Percentiles rank a stretch among this genome's conserved stretches.
These are phyloP conservation scores for Triops longicaudatus DNA, from an alignment of 1,140 invertebrate species.

Conservation along the genomic window DNA sequence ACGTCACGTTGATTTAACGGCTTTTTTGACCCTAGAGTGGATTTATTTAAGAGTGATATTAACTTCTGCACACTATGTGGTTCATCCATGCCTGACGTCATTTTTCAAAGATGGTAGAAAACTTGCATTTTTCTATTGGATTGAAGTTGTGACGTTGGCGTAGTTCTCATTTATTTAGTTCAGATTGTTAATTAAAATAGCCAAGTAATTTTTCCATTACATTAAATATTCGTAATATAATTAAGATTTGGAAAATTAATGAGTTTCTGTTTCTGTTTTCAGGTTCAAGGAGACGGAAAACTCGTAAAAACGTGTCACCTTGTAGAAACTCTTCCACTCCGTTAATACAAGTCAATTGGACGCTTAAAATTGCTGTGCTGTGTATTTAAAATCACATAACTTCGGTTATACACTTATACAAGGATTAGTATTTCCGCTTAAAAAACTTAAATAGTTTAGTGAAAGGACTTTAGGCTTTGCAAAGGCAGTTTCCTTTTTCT, in stretches of 20 bases:
- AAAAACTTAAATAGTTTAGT: background rate
- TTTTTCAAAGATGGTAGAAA: too few species aligned
- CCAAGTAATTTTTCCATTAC: too few species aligned
- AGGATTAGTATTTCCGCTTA: too few species aligned
- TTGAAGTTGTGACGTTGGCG: too few species aligned
- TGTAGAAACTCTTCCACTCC: background rate
- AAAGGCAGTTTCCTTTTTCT: background rate
- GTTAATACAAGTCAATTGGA: background rate
- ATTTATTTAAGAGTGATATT: constrained; percentile 17
- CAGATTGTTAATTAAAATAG: too few species aligned
- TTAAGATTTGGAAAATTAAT: too few species aligned
- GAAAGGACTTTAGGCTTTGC: background rate
- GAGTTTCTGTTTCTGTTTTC: constrained; percentile 43
- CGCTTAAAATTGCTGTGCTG: background rate
- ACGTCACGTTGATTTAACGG: too few species aligned
- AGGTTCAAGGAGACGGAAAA: constrained; percentile 64
- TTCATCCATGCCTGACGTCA: too few species aligned
- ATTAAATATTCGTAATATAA: too few species aligned
- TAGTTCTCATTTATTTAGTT: too few species aligned
- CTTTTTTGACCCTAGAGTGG: background rate
- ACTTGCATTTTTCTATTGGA: too few species aligned
- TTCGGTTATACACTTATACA: background rate
- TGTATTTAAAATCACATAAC: background rate
- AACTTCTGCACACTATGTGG: constrained; percentile 52
- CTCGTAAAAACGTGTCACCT: constrained; percentile 42